These are phyloP conservation scores for Deilephila elpenor DNA, from an alignment of 2,888 invertebrate genomes.

Conservation along the genomic window DNA sequence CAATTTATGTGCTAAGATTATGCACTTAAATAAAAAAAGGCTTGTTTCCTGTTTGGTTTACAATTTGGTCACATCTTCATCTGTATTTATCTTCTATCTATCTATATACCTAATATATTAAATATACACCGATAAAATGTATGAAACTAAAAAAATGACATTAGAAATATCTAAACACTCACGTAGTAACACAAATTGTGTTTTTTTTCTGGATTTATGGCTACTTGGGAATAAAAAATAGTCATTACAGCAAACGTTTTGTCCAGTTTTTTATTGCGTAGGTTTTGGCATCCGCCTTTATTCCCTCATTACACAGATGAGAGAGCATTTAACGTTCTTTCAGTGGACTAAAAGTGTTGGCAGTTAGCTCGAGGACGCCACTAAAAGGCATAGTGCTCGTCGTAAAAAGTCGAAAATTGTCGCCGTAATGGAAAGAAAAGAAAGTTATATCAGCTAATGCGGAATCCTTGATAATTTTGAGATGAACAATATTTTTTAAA, in stretches of 20 bases:
- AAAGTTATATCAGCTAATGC: neutral
- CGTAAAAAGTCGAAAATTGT: neutral
- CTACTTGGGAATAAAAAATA: neutral
- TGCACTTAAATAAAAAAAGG: too few relatives aligned
- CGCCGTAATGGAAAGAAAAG: neutral
- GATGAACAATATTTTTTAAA: too few relatives aligned
- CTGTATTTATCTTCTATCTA: too few relatives aligned
- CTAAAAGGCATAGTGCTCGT: neutral
- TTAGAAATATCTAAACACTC: neutral
- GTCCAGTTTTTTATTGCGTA: neutral
- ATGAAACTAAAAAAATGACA: too few relatives aligned
- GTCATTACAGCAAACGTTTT: neutral
- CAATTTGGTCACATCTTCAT: too few relatives aligned
- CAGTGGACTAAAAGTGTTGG: conserved; percentile 4
- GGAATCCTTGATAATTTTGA: too few relatives aligned
- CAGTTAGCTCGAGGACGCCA: neutral
- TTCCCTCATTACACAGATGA: conserved; percentile 8
- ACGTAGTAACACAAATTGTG: neutral
- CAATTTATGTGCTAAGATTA: too few relatives aligned
- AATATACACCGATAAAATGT: too few relatives aligned
- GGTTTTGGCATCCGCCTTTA: neutral
- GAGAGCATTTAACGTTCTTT: neutral
- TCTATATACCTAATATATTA: too few relatives aligned
- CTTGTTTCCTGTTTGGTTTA: too few relatives aligned
- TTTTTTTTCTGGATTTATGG: neutral